Percentiles rank a stretch among this genome's conserved stretches.
phyloP scores from a whole-genome alignment of 2,888 invertebrate genomes.

The Norana najaformis region DNA sequence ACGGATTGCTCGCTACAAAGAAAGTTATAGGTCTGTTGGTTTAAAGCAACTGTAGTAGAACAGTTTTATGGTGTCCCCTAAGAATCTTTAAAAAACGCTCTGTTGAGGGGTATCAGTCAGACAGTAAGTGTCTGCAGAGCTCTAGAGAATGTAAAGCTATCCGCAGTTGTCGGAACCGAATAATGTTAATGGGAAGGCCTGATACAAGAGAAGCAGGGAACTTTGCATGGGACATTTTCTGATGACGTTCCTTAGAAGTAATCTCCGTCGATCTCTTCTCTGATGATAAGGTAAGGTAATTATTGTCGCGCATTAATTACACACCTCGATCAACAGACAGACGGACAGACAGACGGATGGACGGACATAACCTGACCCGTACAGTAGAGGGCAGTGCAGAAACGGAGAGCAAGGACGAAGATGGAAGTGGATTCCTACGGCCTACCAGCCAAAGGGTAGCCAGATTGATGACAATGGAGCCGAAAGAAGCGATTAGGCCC shows the following conservation, averaged over 20 bases:
- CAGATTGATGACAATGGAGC: not conserved
- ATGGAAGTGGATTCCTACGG: not conserved
- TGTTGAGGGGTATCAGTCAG: not conserved
- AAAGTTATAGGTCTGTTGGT: constrained; percentile 44
- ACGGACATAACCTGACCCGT: not conserved
- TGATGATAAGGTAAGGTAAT: not conserved
- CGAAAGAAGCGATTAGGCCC: not conserved
- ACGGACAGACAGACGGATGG: not conserved
- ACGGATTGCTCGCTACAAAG: constrained; percentile 44
- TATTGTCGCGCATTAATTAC: not conserved
- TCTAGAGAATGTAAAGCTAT: not conserved
- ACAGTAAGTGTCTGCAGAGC: not conserved
- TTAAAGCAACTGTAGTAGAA: not conserved
- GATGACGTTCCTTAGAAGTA: not conserved
- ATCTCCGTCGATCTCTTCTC: not conserved
- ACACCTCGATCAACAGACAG: not conserved
- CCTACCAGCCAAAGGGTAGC: not conserved
- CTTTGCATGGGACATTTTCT: not conserved
- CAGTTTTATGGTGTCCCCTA: not conserved
- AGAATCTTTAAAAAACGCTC: not conserved
- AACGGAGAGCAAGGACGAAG: not conserved
- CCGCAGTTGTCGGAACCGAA: not conserved
- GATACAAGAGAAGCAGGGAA: not conserved
- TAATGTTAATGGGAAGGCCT: not conserved
- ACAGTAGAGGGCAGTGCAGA: not conserved